Base-by-base conservation (phyloP, 2,797 vertebrate species). In the Mus minutoides region DNA sequence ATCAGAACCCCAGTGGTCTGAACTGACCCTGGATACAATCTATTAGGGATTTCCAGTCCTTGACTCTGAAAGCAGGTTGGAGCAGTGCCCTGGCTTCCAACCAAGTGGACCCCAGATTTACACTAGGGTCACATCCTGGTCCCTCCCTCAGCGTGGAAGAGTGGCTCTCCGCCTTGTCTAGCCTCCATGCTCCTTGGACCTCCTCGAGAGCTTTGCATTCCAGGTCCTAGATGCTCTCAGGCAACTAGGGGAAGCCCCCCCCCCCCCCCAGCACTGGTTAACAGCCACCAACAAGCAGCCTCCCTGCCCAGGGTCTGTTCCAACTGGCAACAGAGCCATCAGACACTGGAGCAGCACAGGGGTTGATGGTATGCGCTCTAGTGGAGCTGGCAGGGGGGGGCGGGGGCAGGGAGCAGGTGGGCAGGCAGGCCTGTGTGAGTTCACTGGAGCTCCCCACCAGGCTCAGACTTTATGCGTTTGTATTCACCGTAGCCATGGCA, bases 401-500 rank as follows among this genome's bases (percentile, higher is more conserved):
- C 7, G 46, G 17, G 54, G 37, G 78, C n/a, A 77, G 52, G 91
- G 88, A 96, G 97, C 97, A 97, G 97, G 95, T 96, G 95, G 97
- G 90, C 31, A 77, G 82, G 69, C 17, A 11, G 89, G 94, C 56
- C 92, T 86, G 90, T 95, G 54, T 95, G 34, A 71, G 94, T 85
- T 92, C 77, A 76, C 84, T 89, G 84, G 62, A 88, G 71, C 84
- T 60, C 86, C 87, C 87, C 82, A 24, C 71, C 69, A 82, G 96
- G 71, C 92, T 91, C 95, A 73, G 75, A 58, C 92, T 85, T 83
- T 60, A 77, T 78, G 92, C 90, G 79, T 97, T 79, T 97, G 96
- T 95, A 46, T 97, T 96, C 92, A 43, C 79, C 0, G 97, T 96
- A 92, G 92, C 88, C 96, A 97, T 92, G 97, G 97, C 2, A 93